These are phyloP conservation scores for Lutjanus erythropterus DNA, from an alignment of 2,113 vertebrate species.

Conservation along the genomic window DNA sequence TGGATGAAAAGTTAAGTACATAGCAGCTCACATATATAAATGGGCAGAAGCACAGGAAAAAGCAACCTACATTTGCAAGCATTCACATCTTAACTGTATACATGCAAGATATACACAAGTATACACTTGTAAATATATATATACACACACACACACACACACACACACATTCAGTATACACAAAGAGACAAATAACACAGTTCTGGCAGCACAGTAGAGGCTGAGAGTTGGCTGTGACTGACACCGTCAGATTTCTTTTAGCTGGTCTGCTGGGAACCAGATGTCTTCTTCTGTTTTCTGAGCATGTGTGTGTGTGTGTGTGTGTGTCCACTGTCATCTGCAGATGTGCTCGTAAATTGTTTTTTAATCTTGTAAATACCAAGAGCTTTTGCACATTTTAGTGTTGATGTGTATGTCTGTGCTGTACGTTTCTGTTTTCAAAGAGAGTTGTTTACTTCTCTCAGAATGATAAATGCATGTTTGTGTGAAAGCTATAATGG, in stretches of 20 bases:
- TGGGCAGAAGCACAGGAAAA: conserved; percentile 1
- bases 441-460: conserved; percentile 44
- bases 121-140: neutral
- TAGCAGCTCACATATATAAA: conserved; percentile 6
- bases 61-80: conserved; percentile 9
- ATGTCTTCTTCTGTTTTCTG: conserved; percentile 24
- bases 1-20: conserved; percentile 38
- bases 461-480: conserved; percentile 52
- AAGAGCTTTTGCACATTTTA: neutral
- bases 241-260: conserved; percentile 26
- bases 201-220: conserved; percentile 21
- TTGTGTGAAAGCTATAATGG: conserved; percentile 57
- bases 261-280: conserved; percentile 41
- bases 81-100: neutral
- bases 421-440: neutral
- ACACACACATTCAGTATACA: conserved; percentile 17
- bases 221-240: conserved; percentile 4
- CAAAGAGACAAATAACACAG: conserved; percentile 20
- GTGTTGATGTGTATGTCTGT: neutral
- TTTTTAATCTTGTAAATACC: conserved; percentile 15
- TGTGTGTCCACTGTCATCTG: conserved; percentile 16
- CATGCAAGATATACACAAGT: conserved; percentile 4
- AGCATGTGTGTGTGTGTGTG: neutral
- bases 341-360: conserved; percentile 33
- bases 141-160: conserved; percentile 29